Base-by-base conservation (phyloP, 2,113 vertebrate species). In the Scomber colias region DNA sequence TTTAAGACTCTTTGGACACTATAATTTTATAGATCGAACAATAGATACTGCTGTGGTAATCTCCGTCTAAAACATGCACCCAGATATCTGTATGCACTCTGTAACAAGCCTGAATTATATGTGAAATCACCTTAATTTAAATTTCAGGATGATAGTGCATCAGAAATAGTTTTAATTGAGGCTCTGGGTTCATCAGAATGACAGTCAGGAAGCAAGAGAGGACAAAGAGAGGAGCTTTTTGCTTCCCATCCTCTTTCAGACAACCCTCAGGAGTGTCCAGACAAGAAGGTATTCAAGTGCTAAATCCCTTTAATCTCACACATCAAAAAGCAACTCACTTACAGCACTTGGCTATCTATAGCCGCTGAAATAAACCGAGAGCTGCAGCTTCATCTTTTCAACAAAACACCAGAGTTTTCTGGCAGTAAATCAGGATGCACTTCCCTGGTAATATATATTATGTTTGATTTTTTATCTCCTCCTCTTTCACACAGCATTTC, bases 111-210 rank as follows among this genome's bases (percentile, higher is more conserved):
- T 51, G 40, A 65, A 56, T 65, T 13, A 44, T 17, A 57, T n/a
- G 1, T 11, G 35, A 56, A 66, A 53, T 35, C 16, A 60, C n/a
- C 16, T 45, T 10, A 21, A 71, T 82, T 69, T 51, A 81, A 65
- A 78, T 66, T 50, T 40, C 45, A 92, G 94, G 91, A 93, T 79
- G 78, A 92, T 95, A 90, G 94, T 92, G 89, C 91, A 91, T 27
- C 44, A 66, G 49, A 77, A 75, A 80, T 4, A 2, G 11, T 80
- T 89, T 89, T 97, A 97, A 96, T 96, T 95, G 76, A 79, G 59
- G 94, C 90, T 67, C 74, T 85, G 92, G 95, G 89, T 94, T 95
- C 88, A 95, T 95, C 94, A 93, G 93, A 94, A 93, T 77, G 63
- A 83, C 49, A 56, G 48, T 60, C 68, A 79, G 77, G 17, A 62